Base-by-base conservation (phyloP, 2,888 invertebrate genomes). In the Esperia sulphurella region DNA sequence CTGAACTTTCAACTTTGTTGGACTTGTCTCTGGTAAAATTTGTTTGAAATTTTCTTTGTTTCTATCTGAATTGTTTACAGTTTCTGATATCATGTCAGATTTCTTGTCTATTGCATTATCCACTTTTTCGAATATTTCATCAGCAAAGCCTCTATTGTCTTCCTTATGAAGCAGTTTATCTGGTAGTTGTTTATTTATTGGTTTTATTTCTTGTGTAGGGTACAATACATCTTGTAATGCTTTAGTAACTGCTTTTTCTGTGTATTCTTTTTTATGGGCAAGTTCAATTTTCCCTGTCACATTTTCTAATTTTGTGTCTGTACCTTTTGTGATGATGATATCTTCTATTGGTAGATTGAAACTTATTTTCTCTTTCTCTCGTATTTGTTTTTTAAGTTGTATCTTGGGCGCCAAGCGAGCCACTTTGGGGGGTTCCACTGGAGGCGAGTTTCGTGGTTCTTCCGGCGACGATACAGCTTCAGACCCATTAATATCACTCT, bases 341-440 rank as follows among this genome's bases (percentile, higher is more conserved):
- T 61, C 60, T 37, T 54, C 58, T 21, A 12, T 35, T 9, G 35
- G 9, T 13, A 8, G 9, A 33, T 46, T 41, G 3, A 55, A 59
- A 47, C 58, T 61, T 53, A 52, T 59, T 58, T 60, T 71, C 49
- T 71, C 82, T 54, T 66, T 79, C 63, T 82, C 84, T 14, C 78
- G 70, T 49, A 81, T 57, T 48, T 83, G 83, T 75, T 81, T 89
- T 58, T 90, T 90, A 0, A 90, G 67, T 61, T 89, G 88, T 63
- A 90, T 90, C 78, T 90, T 90, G 0, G 90, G 90, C 14, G 90
- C 89, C n/a, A 88, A 62, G n/a, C 84, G 80, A 42, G 91, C 84
- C 7, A 91, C 90, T 64, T 92, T 92, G 12, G 91, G 86, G 0
- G 86, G 90, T 65, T 92, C 91, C 14, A 83, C 73, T 0, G 87